phyloP scores from a whole-genome alignment of 2,113 vertebrate genomes.

The Amblyornis subalaris region DNA sequence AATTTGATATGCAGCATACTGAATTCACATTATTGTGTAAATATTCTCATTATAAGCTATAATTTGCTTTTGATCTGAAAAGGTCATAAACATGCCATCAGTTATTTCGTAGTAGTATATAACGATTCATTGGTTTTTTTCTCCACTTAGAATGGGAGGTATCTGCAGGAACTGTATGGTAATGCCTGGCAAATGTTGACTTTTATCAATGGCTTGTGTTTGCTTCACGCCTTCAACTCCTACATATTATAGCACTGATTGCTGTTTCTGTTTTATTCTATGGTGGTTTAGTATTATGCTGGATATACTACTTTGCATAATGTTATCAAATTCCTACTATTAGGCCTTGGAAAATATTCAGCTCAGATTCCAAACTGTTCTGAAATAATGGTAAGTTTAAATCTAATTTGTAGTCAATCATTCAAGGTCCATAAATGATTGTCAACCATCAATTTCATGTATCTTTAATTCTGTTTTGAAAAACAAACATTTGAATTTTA shows the following conservation, averaged over 20 bases:
- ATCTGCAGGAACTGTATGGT: slow-evolving; percentile 31
- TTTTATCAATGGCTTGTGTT: slow-evolving; percentile 56
- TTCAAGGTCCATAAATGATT: not conserved
- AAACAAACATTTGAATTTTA: slow-evolving; percentile 8
- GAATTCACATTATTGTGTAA: slow-evolving; percentile 61
- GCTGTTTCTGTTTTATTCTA: slow-evolving; percentile 54
- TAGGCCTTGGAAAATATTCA: slow-evolving; percentile 51
- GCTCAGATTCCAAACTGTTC: slow-evolving; percentile 9
- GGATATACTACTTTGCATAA: slow-evolving; percentile 47
- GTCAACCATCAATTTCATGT: not conserved
- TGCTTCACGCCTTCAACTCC: slow-evolving; percentile 28
- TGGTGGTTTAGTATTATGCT: slow-evolving; percentile 21
- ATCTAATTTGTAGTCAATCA: slow-evolving; percentile 39
- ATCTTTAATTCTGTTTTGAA: slow-evolving; percentile 2
- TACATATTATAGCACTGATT: slow-evolving; percentile 46
- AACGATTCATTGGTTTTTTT: slow-evolving; percentile 7
- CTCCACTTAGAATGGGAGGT: not conserved
- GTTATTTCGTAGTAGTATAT: slow-evolving; percentile 38
- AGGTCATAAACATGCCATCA: slow-evolving; percentile 62
- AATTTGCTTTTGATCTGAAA: slow-evolving; percentile 62
- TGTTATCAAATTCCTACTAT: slow-evolving; percentile 50
- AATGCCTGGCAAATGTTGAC: slow-evolving; percentile 55
- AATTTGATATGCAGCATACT: slow-evolving; percentile 56
- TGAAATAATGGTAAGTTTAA: slow-evolving; percentile 47
- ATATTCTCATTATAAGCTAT: slow-evolving; percentile 63